Evolutionary conservation across 2,888 invertebrate species (phyloP), one percentile per base, ranked within the genome.

Genomic region (Alviniconcha strummeri): DNA sequence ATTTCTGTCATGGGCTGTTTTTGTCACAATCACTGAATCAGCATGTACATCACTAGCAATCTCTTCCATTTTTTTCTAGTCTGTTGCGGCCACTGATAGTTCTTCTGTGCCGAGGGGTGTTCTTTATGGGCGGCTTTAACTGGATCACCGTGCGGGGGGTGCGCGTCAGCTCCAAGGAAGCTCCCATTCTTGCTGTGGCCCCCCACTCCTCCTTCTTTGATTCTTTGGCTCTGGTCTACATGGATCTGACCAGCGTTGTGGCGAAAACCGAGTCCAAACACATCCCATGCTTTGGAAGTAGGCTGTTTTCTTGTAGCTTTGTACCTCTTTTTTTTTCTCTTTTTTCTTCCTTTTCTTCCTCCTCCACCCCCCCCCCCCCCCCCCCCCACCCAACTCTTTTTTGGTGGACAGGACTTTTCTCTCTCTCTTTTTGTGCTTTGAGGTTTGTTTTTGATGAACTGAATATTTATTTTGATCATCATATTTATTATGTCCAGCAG

Each of bases 121-220:
- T 97, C 95, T 95, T 96, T 88, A 95, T 95, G 82, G 96, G 96
- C 84, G 97, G 98, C 84, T 97, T 98, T 94, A 96, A 97, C 91
- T 96, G 96, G 90, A 95, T 98, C 88, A 95, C 95, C 90, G 95
- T 96, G 89, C 96, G 96, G 92, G 98, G 98, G 81, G 95, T 95
- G 88, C 96, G 96, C 88, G 97, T 96, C 85, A 95, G 95, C 85
- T 95, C 96, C 81, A 94, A 95, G 84, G 96, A 97, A 88, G 98
- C 98, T 7, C 97, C 97, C 4, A 96, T 98, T 94, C 94, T 98
- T 87, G 96, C 96, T 83, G 95, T 97, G 86, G 98, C 97, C 8
- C 98, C 98, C 5, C 98, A 98, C 94, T 98, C 98, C 67, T 96
- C 97, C 83, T 98, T 96, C 95, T 96, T 97, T 94, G 98, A 98